Base-by-base conservation (phyloP, 1,140 invertebrate species). In the Drosophila repleta region DNA sequence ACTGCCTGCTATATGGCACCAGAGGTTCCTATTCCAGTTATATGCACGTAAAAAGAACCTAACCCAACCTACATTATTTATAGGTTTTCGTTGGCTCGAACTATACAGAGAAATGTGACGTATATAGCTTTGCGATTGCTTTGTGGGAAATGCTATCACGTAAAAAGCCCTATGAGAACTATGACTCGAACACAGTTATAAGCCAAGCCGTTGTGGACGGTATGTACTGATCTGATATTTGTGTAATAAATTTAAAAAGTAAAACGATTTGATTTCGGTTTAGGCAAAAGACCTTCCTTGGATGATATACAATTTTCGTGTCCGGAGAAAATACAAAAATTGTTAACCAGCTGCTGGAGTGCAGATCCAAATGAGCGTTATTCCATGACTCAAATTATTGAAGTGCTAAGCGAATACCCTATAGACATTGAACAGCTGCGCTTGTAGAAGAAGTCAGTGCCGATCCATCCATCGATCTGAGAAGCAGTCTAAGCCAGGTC, bases 71-170 rank as follows among this genome's bases (percentile, higher is more conserved):
- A 37, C 18, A 43, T 43, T 0, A 43, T 6, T 43, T 43, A 17
- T 8, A 72, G 69, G 63, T 60, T 29, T 58, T 49, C n/a, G n/a
- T 0, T 1, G 57, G 37, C 2, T 0, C 21, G 2, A 43, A 26
- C 11, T 68, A 68, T 13, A 51, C 35, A 5, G 43, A 13, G 11
- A 74, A 74, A 43, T 68, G 65, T 39, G 70, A 74, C 41, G 57
- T 69, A 10, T 74, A 26, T n/a, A 74, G 70, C 41, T 74, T 20
- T 51, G 21, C n/a, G 6, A 43, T 74, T 4, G 43, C 39, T 0
- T 3, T 69, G 6, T 62, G 43, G 43, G 70, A 69, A 26, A 43
- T 74, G 20, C n/a, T 69, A 7, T 35, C 64, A 8, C 43, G 57
- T 6, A 10, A 37, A 4, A n/a, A 41, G 8, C 65, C 70, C 0